Conservation (phyloP, 1,140 invertebrate genomes). For the Gyrodactylus salaris region DNA sequence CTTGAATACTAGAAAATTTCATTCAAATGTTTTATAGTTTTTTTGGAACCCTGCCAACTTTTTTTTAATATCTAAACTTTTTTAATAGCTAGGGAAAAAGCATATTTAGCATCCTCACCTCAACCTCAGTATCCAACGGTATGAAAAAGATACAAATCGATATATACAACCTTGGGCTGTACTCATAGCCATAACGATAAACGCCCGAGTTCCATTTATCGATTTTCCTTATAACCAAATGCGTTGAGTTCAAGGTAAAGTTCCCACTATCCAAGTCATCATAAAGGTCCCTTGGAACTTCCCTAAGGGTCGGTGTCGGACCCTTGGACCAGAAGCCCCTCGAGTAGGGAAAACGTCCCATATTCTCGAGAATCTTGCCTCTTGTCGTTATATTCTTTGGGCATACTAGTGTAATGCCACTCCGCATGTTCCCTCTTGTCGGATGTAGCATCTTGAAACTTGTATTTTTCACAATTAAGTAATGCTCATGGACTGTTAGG, state of each 20-base stretch:
- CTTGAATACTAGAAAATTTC: too few species aligned
- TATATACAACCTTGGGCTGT: not conserved
- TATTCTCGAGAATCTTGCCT: not conserved
- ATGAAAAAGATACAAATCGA: not conserved
- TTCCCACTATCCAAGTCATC: not conserved
- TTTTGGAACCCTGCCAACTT: too few species aligned
- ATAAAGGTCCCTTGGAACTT: not conserved
- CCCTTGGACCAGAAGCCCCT: not conserved
- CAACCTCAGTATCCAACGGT: not conserved
- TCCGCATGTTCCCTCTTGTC: not conserved
- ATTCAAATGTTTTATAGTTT: too few species aligned
- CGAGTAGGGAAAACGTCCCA: not conserved
- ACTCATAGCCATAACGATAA: not conserved
- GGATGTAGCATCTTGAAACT: not conserved
- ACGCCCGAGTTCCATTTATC: not conserved
- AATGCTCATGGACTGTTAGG: not conserved
- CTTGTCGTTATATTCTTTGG: not conserved
- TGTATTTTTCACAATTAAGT: not conserved
- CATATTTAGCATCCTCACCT: too few species aligned
- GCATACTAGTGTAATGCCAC: not conserved
- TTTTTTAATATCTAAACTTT: too few species aligned
- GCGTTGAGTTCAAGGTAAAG: not conserved
- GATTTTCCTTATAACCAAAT: not conserved
- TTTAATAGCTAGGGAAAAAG: too few species aligned
- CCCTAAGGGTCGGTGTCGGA: not conserved